Base-by-base conservation (phyloP, 1,140 invertebrate genomes). In the Calephelis virginiensis region DNA sequence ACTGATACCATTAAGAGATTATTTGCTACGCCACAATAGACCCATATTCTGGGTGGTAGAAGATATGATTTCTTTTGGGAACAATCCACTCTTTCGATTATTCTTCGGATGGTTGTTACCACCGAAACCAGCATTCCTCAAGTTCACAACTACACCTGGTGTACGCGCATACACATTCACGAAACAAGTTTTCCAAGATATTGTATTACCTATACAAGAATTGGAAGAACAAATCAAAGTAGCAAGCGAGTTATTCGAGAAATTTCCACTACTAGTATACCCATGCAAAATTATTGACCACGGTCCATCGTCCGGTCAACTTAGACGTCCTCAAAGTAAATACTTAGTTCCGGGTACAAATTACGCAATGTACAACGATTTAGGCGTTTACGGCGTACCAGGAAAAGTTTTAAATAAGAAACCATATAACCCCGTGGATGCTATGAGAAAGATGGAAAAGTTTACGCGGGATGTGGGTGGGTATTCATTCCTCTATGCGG, bases 61-160 rank as follows among this genome's bases (percentile, higher is more conserved):
- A 93, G 95, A 97, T 72, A 97, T 97, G 78, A 94, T 97, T 70
- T 95, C 96, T 5, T 97, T 97, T 85, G 96, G 96, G n/a, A 97
- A 97, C 82, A 93, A 97, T 77, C 79, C 92, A 0, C 17, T 96
- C 2, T 97, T 97, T 82, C 93, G 96, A 49, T 92, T 92, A 28
- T 74, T 96, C 0, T 93, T 96, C 66, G 96, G 96, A 3, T 97
- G 96, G 96, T 89, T 95, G 61, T 91, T 96, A 59, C 96, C 96
- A 2, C 96, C 96, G 1, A 97, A 97, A 85, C 94, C 97, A 1
- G 96, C 96, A 0, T 92, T 97, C 40, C 86, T 97, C 11, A 97
- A 97, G 77, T 92, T 97, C 60, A 97, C 96, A 0, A 96, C 96
- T 77, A 95, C 95, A 0, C 92, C 95, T 50, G 94, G 95, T n/a